Evolutionary conservation across 2,797 vertebrate species (phyloP).

Genomic region (Phrynocephalus forsythii): DNA sequence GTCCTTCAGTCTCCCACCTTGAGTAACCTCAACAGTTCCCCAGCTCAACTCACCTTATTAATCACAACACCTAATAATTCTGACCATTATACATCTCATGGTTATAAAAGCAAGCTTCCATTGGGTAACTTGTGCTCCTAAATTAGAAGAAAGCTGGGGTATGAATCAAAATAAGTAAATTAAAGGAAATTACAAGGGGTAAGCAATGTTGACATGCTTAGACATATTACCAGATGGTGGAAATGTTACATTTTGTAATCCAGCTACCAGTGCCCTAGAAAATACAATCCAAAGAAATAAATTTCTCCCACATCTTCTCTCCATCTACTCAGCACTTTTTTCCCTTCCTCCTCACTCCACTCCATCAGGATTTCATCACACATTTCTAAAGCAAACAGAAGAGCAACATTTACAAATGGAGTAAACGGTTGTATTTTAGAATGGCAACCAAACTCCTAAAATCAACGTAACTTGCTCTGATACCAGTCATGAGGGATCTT

Average conservation of each 20-base stretch:
- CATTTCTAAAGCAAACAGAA: neutral
- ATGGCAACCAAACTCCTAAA: neutral
- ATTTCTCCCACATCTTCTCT: neutral
- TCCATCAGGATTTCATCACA: neutral
- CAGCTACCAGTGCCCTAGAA: too few relatives aligned
- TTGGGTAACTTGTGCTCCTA: too few relatives aligned
- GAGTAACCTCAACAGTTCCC: neutral
- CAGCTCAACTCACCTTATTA: neutral
- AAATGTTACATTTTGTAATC: too few relatives aligned
- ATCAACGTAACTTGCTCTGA: neutral
- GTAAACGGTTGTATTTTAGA: neutral
- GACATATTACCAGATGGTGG: too few relatives aligned
- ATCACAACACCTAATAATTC: neutral
- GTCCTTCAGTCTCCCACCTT: too few relatives aligned
- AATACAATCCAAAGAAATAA: neutral
- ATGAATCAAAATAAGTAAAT: too few relatives aligned
- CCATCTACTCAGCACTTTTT: too few relatives aligned
- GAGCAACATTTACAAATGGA: neutral
- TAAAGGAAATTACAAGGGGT: neutral
- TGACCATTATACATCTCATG: neutral
- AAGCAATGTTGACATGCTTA: neutral
- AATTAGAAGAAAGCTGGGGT: too few relatives aligned
- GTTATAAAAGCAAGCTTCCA: neutral
- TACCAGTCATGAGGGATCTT: neutral
- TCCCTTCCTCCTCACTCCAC: neutral